Evolutionary conservation across 2,797 vertebrate species (phyloP).

Genomic region (Morus bassanus): DNA sequence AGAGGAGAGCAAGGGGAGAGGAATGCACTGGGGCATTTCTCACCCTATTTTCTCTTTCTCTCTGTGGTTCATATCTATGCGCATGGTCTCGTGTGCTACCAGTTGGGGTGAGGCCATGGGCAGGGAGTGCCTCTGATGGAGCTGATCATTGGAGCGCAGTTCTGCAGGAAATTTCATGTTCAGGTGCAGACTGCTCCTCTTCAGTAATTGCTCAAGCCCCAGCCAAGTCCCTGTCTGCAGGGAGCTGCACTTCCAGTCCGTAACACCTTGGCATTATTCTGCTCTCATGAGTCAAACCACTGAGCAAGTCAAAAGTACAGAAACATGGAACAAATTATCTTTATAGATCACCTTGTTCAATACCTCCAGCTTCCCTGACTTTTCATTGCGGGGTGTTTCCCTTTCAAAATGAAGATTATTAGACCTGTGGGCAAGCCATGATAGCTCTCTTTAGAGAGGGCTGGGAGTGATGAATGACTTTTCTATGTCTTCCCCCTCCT

Average conservation of each 20-base stretch:
- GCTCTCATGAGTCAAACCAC: constrained; percentile 65
- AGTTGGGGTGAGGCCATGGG: constrained; percentile 46
- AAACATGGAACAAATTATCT: constrained; percentile 70
- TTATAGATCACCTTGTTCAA: constrained; percentile 56
- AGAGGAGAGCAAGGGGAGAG: neutral
- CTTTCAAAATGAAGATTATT: constrained; percentile 53
- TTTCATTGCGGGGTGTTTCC: constrained; percentile 1
- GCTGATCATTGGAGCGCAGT: constrained; percentile 24
- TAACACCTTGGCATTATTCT: constrained; percentile 70
- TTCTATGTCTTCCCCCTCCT: neutral
- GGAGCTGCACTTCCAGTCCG: constrained; percentile 62
- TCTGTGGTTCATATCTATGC: neutral
- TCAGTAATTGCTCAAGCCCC: constrained; percentile 68
- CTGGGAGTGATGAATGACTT: constrained; percentile 6
- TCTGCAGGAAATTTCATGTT: constrained; percentile 66
- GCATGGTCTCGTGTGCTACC: constrained; percentile 19
- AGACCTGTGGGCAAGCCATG: constrained; percentile 10
- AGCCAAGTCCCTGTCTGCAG: constrained; percentile 72
- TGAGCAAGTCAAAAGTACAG: constrained; percentile 63
- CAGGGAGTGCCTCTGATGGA: constrained; percentile 2
- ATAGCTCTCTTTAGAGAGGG: constrained; percentile 34
- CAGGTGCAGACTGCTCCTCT: constrained; percentile 70
- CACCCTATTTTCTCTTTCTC: neutral
- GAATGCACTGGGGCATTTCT: neutral
- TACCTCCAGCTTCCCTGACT: constrained; percentile 13